phyloP scores from a whole-genome alignment of 2,113 vertebrate species.

The Mirounga angustirostris region DNA sequence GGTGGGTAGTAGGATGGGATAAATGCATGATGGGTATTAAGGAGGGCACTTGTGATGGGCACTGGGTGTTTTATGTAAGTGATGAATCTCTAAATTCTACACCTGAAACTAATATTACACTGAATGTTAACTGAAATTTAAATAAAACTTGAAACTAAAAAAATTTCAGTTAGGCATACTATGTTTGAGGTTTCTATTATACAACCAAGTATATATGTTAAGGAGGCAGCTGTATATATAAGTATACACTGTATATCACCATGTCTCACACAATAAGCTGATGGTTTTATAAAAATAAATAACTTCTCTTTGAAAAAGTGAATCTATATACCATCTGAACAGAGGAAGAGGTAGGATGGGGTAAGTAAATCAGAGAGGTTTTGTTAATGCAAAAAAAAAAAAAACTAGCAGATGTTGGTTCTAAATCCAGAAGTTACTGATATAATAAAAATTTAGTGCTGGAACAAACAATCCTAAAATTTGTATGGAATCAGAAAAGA shows the following conservation, averaged over 20 bases:
- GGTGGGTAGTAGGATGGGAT: not conserved
- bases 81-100: not conserved
- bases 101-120: not conserved
- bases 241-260: not conserved
- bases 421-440: constrained; percentile 25
- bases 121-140: not conserved
- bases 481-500: too few relatives aligned
- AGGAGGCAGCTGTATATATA: not conserved
- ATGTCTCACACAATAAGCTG: constrained; percentile 43
- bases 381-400: not conserved
- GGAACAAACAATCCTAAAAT: too few relatives aligned
- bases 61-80: not conserved
- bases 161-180: constrained; percentile 25
- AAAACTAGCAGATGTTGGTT: not conserved
- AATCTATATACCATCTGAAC: not conserved
- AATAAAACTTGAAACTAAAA: not conserved
- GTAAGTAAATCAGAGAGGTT: not conserved
- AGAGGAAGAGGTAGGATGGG: not conserved
- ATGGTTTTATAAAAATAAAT: constrained; percentile 53
- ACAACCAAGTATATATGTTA: not conserved
- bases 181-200: constrained; percentile 30
- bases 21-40: not conserved
- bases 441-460: constrained; percentile 24
- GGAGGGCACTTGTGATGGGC: not conserved
- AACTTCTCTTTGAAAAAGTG: constrained; percentile 52